These are phyloP conservation scores for Belonocnema kinseyi DNA, from an alignment of 1,140 invertebrate species.

Conservation along the genomic window DNA sequence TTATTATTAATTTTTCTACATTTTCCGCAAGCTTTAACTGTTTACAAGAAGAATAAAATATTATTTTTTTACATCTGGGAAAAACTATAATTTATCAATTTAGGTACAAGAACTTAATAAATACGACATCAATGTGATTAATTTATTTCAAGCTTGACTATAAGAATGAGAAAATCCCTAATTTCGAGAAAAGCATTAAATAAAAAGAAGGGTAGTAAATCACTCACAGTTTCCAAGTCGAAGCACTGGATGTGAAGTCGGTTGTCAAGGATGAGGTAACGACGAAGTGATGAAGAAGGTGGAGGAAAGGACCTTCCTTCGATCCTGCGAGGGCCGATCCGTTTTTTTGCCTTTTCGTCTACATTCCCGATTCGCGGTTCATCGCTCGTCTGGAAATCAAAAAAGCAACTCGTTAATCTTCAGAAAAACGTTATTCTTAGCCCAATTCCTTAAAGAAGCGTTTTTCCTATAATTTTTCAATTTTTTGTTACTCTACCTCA, in stretches of 20 bases:
- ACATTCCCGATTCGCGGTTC: slow-evolving; percentile 62
- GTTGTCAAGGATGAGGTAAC: slow-evolving; percentile 45
- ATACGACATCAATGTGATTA: too few relatives aligned
- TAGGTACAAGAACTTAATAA: too few relatives aligned
- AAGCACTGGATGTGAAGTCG: slow-evolving; percentile 32
- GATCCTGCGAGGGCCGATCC: slow-evolving; percentile 59
- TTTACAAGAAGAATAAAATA: too few relatives aligned
- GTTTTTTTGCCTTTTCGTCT: slow-evolving; percentile 54
- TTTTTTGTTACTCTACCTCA: too few relatives aligned
- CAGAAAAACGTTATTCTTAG: slow-evolving; percentile 8
- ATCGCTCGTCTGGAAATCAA: slow-evolving; percentile 55
- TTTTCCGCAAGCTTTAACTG: too few relatives aligned
- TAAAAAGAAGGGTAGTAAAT: not conserved
- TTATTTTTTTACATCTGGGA: too few relatives aligned
- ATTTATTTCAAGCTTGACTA: too few relatives aligned
- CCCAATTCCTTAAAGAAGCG: not conserved
- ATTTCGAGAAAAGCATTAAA: not conserved
- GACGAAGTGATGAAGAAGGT: slow-evolving; percentile 52
- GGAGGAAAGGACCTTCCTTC: slow-evolving; percentile 57
- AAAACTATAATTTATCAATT: too few relatives aligned
- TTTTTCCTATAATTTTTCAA: not conserved
- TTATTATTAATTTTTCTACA: too few relatives aligned
- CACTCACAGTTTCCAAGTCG: slow-evolving; percentile 59
- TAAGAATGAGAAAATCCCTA: too few relatives aligned
- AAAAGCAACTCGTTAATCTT: slow-evolving; percentile 31